phyloP scores from a whole-genome alignment of 2,113 vertebrate species.

The Rostratula benghalensis region DNA sequence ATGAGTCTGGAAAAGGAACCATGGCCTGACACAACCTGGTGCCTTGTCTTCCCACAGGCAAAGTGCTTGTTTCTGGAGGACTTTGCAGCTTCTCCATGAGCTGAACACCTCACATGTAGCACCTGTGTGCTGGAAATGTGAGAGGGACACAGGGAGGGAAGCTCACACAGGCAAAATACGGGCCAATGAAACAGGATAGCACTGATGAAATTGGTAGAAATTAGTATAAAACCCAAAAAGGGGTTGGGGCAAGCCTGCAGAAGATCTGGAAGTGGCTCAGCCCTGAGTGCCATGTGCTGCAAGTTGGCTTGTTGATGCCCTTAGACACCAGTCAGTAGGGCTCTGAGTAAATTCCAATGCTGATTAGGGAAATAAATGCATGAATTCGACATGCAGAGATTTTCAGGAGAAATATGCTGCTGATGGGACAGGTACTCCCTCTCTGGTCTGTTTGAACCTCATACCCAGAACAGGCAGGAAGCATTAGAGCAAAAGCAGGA shows the following conservation, averaged over 20 bases:
- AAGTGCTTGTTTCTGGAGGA: not conserved
- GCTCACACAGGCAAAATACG: not conserved
- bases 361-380: not conserved
- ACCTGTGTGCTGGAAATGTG: not conserved
- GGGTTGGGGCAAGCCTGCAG: not conserved
- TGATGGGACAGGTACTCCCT: not conserved
- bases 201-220: not conserved
- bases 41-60: not conserved
- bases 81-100: not conserved
- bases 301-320: not conserved
- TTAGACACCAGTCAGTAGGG: not conserved
- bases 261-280: not conserved
- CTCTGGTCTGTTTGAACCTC: not conserved
- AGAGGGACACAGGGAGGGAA: not conserved
- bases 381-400: not conserved
- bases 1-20: not conserved
- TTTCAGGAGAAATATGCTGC: not conserved
- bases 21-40: not conserved
- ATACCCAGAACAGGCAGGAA: slow-evolving; percentile 34
- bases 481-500: slow-evolving; percentile 35
- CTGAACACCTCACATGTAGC: not conserved
- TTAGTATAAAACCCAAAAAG: no score
- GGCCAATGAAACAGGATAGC: not conserved
- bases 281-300: rapidly evolving
- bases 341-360: not conserved